phyloP scores from a whole-genome alignment of 2,797 vertebrate species.

The Hypotaenidia okinawae region DNA sequence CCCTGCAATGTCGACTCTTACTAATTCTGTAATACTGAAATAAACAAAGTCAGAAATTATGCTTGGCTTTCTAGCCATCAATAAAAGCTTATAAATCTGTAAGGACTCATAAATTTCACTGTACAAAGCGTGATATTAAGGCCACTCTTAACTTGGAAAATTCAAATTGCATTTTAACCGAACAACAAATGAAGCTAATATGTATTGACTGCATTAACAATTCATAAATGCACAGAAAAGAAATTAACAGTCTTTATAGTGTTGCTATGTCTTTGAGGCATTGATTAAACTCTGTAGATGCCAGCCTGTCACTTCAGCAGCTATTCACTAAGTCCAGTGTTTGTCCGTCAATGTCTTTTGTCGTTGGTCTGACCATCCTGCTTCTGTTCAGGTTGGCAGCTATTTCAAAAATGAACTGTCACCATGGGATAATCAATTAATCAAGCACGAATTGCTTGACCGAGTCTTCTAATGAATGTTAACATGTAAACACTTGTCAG shows the following conservation, averaged over 20 bases:
- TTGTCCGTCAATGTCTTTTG: conserved; percentile 58
- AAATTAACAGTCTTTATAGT: conserved; percentile 19
- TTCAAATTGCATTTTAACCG: conserved; percentile 40
- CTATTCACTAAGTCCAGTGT: conserved; percentile 49
- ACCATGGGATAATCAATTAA: conserved; percentile 69
- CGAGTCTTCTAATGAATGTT: conserved; percentile 51
- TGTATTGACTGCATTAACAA: conserved; percentile 66
- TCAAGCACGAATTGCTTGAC: conserved; percentile 65
- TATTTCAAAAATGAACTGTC: conserved; percentile 54
- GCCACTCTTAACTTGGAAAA: conserved; percentile 8
- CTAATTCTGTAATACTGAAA: conserved; percentile 42
- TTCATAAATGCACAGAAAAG: conserved; percentile 66
- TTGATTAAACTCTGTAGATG: conserved; percentile 63
- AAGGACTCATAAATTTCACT: conserved; percentile 6
- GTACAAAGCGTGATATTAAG: background rate
- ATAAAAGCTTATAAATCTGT: conserved; percentile 40
- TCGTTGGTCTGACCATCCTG: conserved; percentile 48
- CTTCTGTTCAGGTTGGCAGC: conserved; percentile 49
- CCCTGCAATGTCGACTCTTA: conserved; percentile 11
- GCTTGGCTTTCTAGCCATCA: conserved; percentile 23
- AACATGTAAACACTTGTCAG: conserved; percentile 49
- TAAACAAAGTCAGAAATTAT: conserved; percentile 57
- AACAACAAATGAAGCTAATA: conserved; percentile 49
- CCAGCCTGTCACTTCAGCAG: conserved; percentile 40
- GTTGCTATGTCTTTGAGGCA: conserved; percentile 17